phyloP scores from a whole-genome alignment of 1,140 invertebrate genomes.

The Goniozus legneri region DNA sequence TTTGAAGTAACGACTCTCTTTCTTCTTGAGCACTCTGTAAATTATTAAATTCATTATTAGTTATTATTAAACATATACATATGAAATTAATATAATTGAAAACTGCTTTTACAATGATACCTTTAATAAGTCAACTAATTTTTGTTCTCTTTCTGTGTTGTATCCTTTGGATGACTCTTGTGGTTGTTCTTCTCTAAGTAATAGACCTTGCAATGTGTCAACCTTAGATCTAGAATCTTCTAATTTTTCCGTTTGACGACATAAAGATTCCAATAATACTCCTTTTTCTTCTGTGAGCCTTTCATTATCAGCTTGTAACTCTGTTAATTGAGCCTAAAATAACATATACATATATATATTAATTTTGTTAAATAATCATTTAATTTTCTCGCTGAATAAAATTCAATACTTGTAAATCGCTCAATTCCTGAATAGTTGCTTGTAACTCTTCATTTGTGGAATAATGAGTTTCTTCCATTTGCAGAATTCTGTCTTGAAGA shows the following conservation, averaged over 20 bases:
- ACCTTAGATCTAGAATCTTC: constrained; percentile 76
- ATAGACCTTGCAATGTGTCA: constrained; percentile 68
- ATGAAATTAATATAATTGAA: constrained; percentile 8
- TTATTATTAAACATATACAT: background rate
- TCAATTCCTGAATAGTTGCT: constrained; percentile 88
- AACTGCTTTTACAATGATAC: too few species aligned
- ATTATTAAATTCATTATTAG: background rate
- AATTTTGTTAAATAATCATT: background rate
- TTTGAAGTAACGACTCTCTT: constrained; percentile 67
- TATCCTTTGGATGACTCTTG: constrained; percentile 53
- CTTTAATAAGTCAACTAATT: constrained; percentile 82
- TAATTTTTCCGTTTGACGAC: constrained; percentile 85
- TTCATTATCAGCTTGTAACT: constrained; percentile 85
- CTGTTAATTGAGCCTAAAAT: constrained; percentile 67
- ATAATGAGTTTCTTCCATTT: constrained; percentile 63
- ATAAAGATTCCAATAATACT: constrained; percentile 85
- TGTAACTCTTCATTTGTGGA: constrained; percentile 94
- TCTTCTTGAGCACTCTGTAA: constrained; percentile 75
- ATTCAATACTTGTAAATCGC: constrained; percentile 68
- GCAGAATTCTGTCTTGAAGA: constrained; percentile 86
- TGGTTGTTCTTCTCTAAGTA: constrained; percentile 64
- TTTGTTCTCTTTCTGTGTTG: constrained; percentile 74
- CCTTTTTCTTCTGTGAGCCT: constrained; percentile 82
- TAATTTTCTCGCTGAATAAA: background rate
- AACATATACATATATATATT: background rate